Conservation (phyloP, 2,888 invertebrate species). For the Cerceris ruficornis region DNA sequence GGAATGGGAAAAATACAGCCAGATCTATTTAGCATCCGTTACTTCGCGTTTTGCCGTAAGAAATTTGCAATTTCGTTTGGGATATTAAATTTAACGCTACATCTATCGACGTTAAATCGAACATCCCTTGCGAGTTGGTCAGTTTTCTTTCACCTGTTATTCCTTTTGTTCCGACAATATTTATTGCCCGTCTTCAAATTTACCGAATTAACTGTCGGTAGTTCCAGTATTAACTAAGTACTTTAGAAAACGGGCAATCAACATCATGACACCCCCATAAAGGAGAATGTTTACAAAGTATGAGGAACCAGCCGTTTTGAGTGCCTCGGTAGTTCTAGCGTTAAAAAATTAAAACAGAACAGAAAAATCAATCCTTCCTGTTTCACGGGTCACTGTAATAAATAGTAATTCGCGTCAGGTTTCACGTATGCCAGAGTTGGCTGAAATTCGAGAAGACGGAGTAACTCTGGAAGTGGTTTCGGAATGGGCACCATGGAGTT, state of each 20-base stretch:
- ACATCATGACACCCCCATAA: no score
- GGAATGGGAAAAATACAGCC: slow-evolving; percentile 83
- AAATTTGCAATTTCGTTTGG: neutral
- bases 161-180: neutral
- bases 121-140: no score
- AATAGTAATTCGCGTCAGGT: slow-evolving; percentile 59
- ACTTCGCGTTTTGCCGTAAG: slow-evolving; percentile 81
- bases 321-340: no score
- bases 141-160: neutral
- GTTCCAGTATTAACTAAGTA: no score
- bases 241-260: no score
- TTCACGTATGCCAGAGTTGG: slow-evolving; percentile 81
- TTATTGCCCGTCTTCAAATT: neutral
- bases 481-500: slow-evolving; percentile 83
- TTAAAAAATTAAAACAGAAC: neutral
- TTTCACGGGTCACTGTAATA: no score
- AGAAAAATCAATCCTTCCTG: neutral
- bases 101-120: no score
- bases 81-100: neutral
- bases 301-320: no score
- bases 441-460: slow-evolving; percentile 80
- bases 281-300: no score
- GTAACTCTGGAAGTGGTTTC: slow-evolving; percentile 82
- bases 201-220: no score
- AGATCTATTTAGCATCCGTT: slow-evolving; percentile 81